These are phyloP conservation scores for Chirona hameri DNA, from an alignment of 2,888 invertebrate genomes.

Conservation along the genomic window DNA sequence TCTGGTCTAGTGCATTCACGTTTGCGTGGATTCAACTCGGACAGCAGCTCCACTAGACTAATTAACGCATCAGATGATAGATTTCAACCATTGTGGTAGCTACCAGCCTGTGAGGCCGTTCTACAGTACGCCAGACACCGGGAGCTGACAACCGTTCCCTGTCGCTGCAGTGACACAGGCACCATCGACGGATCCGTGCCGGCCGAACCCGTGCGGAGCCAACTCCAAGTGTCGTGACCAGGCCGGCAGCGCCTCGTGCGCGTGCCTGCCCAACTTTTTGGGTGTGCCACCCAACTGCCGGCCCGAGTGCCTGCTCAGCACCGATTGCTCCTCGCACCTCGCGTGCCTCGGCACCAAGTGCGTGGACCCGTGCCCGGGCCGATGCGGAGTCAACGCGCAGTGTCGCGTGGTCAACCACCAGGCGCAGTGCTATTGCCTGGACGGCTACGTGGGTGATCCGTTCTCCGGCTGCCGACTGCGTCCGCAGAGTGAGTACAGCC, in stretches of 20 bases:
- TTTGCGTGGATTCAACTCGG: too few relatives aligned
- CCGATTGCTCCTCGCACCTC: slow-evolving; percentile 63
- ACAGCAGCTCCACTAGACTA: too few relatives aligned
- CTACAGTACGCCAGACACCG: background rate
- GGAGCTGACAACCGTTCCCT: slow-evolving; percentile 40
- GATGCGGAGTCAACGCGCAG: slow-evolving; percentile 59
- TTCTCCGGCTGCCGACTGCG: background rate
- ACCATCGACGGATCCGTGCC: slow-evolving; percentile 52
- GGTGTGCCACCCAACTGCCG: slow-evolving; percentile 65
- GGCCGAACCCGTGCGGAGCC: slow-evolving; percentile 68
- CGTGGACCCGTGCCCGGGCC: slow-evolving; percentile 57
- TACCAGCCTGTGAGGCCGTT: too few relatives aligned
- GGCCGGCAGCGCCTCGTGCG: slow-evolving; percentile 57
- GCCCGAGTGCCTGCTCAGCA: slow-evolving; percentile 71
- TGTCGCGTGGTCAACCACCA: slow-evolving; percentile 71
- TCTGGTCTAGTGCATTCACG: too few relatives aligned
- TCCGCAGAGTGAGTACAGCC: slow-evolving; percentile 33
- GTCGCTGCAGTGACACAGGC: slow-evolving; percentile 31
- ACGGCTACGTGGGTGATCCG: slow-evolving; percentile 71
- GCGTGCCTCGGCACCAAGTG: slow-evolving; percentile 67
- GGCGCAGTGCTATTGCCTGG: slow-evolving; percentile 65
- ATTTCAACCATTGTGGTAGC: too few relatives aligned
- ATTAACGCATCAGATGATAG: too few relatives aligned
- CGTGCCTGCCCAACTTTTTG: slow-evolving; percentile 64
- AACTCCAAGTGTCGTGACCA: slow-evolving; percentile 63